Conservation (phyloP, 2,888 invertebrate genomes). For the Cloeon dipterum region DNA sequence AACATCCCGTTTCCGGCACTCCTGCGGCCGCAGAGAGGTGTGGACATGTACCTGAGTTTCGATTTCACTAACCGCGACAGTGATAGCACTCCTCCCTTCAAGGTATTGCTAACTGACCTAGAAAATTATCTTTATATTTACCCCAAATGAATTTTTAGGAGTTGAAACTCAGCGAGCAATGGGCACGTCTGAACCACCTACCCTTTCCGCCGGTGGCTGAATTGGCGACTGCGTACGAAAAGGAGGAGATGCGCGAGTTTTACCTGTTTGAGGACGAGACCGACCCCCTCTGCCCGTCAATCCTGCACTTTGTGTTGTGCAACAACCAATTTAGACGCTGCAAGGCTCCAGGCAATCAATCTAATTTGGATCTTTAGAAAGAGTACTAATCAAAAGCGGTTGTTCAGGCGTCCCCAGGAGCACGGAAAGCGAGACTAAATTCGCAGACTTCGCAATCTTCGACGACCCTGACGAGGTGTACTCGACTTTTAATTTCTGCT, state of each 20-base stretch:
- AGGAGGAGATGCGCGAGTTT: constrained; percentile 17
- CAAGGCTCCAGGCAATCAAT: constrained; percentile 16
- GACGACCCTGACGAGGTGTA: constrained; percentile 18
- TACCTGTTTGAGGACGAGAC: constrained; percentile 19
- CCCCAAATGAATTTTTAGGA: constrained; percentile 12
- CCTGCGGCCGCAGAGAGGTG: constrained; percentile 19
- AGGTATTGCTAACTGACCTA: constrained; percentile 11
- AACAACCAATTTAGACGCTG: constrained; percentile 18
- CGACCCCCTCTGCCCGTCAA: constrained; percentile 18
- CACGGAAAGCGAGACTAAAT: constrained; percentile 17
- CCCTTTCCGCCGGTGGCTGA: constrained; percentile 20
- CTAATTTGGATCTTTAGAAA: constrained; percentile 3
- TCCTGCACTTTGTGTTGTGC: constrained; percentile 20
- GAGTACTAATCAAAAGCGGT: too few relatives aligned
- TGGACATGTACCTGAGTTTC: constrained; percentile 19
- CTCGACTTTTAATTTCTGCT: constrained; percentile 21
- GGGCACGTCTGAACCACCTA: constrained; percentile 19
- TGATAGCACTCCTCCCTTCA: constrained; percentile 18
- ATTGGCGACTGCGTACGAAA: constrained; percentile 13
- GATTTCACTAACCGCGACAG: constrained; percentile 19
- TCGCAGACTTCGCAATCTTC: constrained; percentile 20
- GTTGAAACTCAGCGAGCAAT: constrained; percentile 19
- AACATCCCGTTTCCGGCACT: constrained; percentile 22
- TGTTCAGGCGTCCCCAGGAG: constrained; percentile 16
- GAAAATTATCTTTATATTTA: background rate